Evolutionary conservation across 2,113 vertebrate species (phyloP), one percentile per base, ranked within the genome.

Genomic region (Oryzias melastigma): DNA sequence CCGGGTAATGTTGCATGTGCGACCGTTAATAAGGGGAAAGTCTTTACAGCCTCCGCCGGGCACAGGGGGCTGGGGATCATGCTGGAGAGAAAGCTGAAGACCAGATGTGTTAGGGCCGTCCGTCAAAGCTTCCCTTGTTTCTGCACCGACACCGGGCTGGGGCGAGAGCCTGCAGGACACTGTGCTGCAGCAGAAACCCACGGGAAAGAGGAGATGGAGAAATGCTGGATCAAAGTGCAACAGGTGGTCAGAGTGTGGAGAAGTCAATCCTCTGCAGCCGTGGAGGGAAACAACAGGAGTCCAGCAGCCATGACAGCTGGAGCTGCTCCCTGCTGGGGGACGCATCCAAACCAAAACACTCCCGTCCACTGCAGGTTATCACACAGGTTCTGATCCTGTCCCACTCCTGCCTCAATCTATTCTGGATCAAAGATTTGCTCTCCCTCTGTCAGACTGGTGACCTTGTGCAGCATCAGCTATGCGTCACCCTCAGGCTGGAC

Each of bases 11-110:
- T 77, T 73, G 64, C 57, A 1, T 51, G 53, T 70, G 49, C 24
- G 45, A 52, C 71, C 64, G 57, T 73, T 80, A 85, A 71, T 83
- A 82, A 85, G 55, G 76, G 76, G 65, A 78, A 85, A 79, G 49
- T 73, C 68, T 83, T 83, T 64, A 75, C 68, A 73, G 55, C 77
- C 61, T 53, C 81, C 46, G 51, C 75, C 43, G 75, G 50, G 83
- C 60, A 42, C 73, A n/a, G 8, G 44, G 60, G 35, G 63, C 66
- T 68, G 42, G 60, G 42, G 63, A 67, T 68, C 35, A 35, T 12
- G 10, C 8, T 35, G 35, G 35, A 75, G 52, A 75, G 79, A 82
- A 41, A 1, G 43, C 77, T 74, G 80, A 78, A 52, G 8, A 63
- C 73, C 81, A 88, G 81, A 88, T 86, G 85, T 89, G 81, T 27